These are phyloP conservation scores for Volucella inanis DNA, from an alignment of 2,888 invertebrate genomes.

Conservation along the genomic window DNA sequence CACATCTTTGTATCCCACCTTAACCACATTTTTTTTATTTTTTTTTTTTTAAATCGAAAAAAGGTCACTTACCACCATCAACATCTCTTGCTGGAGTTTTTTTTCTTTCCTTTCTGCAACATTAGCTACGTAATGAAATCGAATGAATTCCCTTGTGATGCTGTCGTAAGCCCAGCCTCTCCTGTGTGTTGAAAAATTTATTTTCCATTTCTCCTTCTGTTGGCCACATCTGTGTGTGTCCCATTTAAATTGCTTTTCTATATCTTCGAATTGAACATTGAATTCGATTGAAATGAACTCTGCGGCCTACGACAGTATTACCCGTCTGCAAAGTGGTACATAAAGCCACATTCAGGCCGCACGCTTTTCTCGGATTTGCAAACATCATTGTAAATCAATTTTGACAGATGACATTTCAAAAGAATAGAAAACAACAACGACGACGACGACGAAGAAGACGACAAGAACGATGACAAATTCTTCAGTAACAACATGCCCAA, in stretches of 20 bases:
- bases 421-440: slow-evolving; percentile 60
- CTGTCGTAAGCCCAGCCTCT: slow-evolving; percentile 1
- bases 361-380: slow-evolving; percentile 48
- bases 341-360: slow-evolving; percentile 3
- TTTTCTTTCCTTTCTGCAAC: slow-evolving; percentile 38
- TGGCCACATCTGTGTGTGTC: slow-evolving; percentile 40
- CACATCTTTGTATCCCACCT: too few species aligned
- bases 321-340: background rate
- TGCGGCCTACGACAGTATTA: background rate
- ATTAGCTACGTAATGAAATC: slow-evolving; percentile 59
- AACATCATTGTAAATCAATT: slow-evolving; percentile 77
- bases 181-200: slow-evolving; percentile 21
- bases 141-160: slow-evolving; percentile 15
- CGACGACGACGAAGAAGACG: slow-evolving; percentile 3
- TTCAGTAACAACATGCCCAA: slow-evolving; percentile 72
- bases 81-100: background rate
- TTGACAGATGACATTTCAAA: slow-evolving; percentile 79
- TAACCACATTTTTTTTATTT: too few species aligned
- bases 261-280: slow-evolving; percentile 14
- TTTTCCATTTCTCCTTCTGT: slow-evolving; percentile 12
- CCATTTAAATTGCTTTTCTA: slow-evolving; percentile 39
- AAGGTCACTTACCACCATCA: background rate
- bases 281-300: slow-evolving; percentile 46
- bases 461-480: slow-evolving; percentile 61
- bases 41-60: too few species aligned